phyloP scores from a whole-genome alignment of 2,797 vertebrate species.

The Lemur catta region DNA sequence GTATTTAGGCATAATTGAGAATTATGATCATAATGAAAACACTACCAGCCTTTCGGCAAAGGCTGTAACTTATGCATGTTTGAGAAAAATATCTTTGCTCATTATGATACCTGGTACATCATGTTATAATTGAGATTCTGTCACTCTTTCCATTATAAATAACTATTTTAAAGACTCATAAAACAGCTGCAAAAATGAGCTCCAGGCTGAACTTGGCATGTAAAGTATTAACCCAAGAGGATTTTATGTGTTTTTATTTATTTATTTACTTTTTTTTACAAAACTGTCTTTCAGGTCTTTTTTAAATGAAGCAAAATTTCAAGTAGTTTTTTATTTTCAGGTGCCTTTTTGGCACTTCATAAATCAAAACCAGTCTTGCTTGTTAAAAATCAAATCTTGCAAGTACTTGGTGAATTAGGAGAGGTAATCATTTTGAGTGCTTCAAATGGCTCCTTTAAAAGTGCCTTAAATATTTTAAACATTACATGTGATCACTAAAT shows the following conservation, averaged over 20 bases:
- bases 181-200: slow-evolving; percentile 64
- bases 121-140: slow-evolving; percentile 55
- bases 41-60: neutral
- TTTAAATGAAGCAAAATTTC: slow-evolving; percentile 59
- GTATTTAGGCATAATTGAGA: neutral
- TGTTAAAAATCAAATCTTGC: slow-evolving; percentile 60
- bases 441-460: slow-evolving; percentile 59
- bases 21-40: neutral
- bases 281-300: slow-evolving; percentile 45
- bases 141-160: slow-evolving; percentile 74
- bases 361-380: slow-evolving; percentile 60
- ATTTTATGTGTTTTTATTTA: slow-evolving; percentile 19
- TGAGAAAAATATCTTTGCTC: slow-evolving; percentile 58
- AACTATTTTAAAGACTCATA: slow-evolving; percentile 53
- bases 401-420: slow-evolving; percentile 45
- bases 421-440: slow-evolving; percentile 43
- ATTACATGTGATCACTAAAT: slow-evolving; percentile 62
- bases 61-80: neutral
- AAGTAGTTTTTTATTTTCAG: slow-evolving; percentile 50
- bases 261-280: slow-evolving; percentile 41
- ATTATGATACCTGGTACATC: slow-evolving; percentile 59
- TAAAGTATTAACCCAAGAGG: slow-evolving; percentile 58
- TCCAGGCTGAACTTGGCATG: slow-evolving; percentile 39
- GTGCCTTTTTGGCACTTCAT: slow-evolving; percentile 55
- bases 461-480: slow-evolving; percentile 65